phyloP scores from a whole-genome alignment of 2,888 invertebrate genomes.

The Scrobipalpa costella region DNA sequence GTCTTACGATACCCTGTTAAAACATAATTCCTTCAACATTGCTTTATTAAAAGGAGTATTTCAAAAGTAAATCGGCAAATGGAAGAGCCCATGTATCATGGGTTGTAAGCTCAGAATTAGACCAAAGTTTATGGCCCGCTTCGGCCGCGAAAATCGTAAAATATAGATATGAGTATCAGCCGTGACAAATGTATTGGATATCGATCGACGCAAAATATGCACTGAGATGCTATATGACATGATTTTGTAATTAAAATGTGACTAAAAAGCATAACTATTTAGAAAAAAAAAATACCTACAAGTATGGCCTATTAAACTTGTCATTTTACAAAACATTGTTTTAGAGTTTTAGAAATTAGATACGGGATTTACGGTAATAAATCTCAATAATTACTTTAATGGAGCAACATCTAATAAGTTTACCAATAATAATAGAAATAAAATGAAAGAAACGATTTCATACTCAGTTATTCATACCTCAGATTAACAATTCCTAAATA shows the following conservation, averaged over 20 bases:
- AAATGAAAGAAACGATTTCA: background rate
- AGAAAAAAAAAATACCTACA: too few species aligned
- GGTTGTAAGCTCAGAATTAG: constrained; percentile 36
- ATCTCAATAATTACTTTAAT: too few species aligned
- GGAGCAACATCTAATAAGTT: too few species aligned
- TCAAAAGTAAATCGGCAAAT: constrained; percentile 26
- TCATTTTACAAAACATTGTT: too few species aligned
- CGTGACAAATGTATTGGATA: constrained; percentile 30
- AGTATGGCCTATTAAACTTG: too few species aligned
- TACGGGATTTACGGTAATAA: too few species aligned
- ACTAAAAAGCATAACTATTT: background rate
- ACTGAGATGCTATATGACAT: background rate
- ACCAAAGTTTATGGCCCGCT: constrained; percentile 35
- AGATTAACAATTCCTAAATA: constrained; percentile 21
- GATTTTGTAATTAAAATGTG: background rate
- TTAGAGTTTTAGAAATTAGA: too few species aligned
- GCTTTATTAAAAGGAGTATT: constrained; percentile 32
- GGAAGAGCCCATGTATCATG: constrained; percentile 25
- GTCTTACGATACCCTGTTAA: background rate
- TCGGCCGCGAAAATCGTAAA: constrained; percentile 32
- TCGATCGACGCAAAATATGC: constrained; percentile 23
- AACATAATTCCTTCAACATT: constrained; percentile 26
- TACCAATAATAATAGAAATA: too few species aligned
- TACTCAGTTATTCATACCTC: background rate
- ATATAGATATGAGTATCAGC: constrained; percentile 30